Evolutionary conservation across 2,797 vertebrate species (phyloP), one percentile per base, ranked within the genome.

Genomic region (Lophius americanus): DNA sequence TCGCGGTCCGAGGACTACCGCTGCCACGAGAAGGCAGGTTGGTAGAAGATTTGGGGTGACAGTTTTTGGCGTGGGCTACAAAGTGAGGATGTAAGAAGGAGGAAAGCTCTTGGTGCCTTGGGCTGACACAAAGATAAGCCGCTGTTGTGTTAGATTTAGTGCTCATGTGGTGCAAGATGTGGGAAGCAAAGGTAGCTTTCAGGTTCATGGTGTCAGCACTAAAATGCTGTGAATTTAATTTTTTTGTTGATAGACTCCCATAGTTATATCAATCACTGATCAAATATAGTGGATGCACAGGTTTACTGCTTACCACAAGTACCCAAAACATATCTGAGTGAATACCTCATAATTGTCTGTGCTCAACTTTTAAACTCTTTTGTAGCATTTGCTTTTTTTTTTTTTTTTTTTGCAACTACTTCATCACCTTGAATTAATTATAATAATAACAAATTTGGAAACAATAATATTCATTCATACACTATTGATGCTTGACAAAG

Each of bases 11-110:
- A 87, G 75, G 35, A 12, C 68, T 23, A 23, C 23, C 32, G 82
- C 78, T 57, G 78, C 87, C 90, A 91, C 90, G 90, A 90, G 90
- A 86, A 90, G 90, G 87, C 68, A 85, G 86, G 89, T 89, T 85
- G 85, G 86, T 75, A 32, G 70, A 89, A 88, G 90, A 90, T 90
- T 86, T 88, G 88, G 88, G 85, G 74, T 81, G 86, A 82, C 85
- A 82, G 88, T 73, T 64, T 86, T 88, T 91, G 91, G 91, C 90
- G 88, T 64, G 46, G 81, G 79, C 86, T 91, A 89, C 89, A 91
- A 92, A 92, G 90, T 69, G 78, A 79, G 84, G 75, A 82, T 85
- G 77, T 68, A 62, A 76, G 73, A 78, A 70, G 81, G 81, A 78
- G 69, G 66, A 78, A 51, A 60, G 73, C 39, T 68, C 84, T 81